Base-by-base conservation (phyloP, 2,797 vertebrate genomes). In the Hoplostethus atlanticus region DNA sequence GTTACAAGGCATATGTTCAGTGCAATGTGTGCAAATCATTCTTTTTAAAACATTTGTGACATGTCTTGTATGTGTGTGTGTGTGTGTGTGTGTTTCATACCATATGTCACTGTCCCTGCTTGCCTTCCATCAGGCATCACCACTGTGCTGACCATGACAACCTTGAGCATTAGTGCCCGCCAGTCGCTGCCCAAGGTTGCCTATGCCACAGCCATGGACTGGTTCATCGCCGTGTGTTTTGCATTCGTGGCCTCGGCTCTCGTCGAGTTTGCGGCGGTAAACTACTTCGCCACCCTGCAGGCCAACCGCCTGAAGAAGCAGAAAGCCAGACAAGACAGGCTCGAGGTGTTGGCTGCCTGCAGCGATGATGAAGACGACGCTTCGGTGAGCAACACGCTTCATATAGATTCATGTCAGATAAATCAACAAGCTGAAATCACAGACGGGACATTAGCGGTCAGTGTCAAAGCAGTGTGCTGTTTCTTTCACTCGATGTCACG, bases 201-300 rank as follows among this genome's bases (percentile, higher is more conserved):
- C 55, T 99, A 99, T 0, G 97, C 98, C 88, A 99, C 98, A 1
- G 98, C 98, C 89, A 99, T 99, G 98, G 98, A 99, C 81, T 99
- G 98, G 98, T 99, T 99, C 94, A 99, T 99, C 73, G 96, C 97
- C 13, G 97, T 99, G 88, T 99, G 97, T 92, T 99, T 99, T 76
- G 96, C 97, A 90, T 99, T 99, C 15, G 98, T 99, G 87, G 97
- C 98, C 66, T 99, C 96, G 42, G 97, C 98, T 15, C 96, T 99
- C 42, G 92, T 99, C 0, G 98, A 99, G 90, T 99, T 99, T 81
- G 98, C 98, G 1, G 98, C 97, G 0, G 97, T 99, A 66, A 99
- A 99, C 93, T 99, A 99, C 92, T 97, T 98, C 55, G 96, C 97
- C 77, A 99, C 93, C 8, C 92, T 96, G 58, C 94, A 97, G 91